Percentiles rank a stretch among this genome's conserved stretches.
These are phyloP conservation scores for Dolichoris vasculosae DNA, from an alignment of 1,140 invertebrate genomes.

Conservation along the genomic window DNA sequence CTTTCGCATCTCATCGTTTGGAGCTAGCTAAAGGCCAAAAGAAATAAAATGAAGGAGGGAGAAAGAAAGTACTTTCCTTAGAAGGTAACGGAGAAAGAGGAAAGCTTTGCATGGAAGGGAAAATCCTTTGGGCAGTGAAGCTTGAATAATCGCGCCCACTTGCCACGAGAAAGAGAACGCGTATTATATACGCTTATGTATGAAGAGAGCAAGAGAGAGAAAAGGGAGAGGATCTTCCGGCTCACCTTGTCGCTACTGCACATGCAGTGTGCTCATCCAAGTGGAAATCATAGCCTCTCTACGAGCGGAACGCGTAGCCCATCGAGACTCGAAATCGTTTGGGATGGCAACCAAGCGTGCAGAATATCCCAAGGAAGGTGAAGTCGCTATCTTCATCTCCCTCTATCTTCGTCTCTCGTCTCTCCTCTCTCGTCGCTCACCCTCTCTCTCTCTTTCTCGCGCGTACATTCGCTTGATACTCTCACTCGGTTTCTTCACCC, in stretches of 20 bases:
- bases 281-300: conserved; percentile 71
- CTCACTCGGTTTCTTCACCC: background rate
- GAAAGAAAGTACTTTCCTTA: background rate
- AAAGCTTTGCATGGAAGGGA: conserved; percentile 56
- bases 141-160: conserved; percentile 68
- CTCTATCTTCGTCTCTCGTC: too few species aligned
- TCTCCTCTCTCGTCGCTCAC: too few species aligned
- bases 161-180: background rate
- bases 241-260: conserved; percentile 65
- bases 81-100: conserved; percentile 52
- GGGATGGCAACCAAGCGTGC: conserved; percentile 63
- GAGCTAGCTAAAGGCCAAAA: conserved; percentile 30
- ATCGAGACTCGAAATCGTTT: conserved; percentile 71
- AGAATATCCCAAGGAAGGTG: conserved; percentile 24
- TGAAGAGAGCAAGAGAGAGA: background rate
- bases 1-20: conserved; percentile 38
- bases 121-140: conserved; percentile 72
- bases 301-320: conserved; percentile 54
- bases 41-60: background rate
- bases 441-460: too few species aligned
- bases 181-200: background rate
- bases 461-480: background rate
- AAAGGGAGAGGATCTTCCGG: conserved; percentile 49
- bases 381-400: conserved; percentile 10
- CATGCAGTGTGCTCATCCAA: conserved; percentile 67